A percentile compares a stretch with the other conserved stretches of the same genome.
Evolutionary conservation across 2,888 invertebrate genomes (phyloP).

Genomic region (Andrena bicolor): DNA sequence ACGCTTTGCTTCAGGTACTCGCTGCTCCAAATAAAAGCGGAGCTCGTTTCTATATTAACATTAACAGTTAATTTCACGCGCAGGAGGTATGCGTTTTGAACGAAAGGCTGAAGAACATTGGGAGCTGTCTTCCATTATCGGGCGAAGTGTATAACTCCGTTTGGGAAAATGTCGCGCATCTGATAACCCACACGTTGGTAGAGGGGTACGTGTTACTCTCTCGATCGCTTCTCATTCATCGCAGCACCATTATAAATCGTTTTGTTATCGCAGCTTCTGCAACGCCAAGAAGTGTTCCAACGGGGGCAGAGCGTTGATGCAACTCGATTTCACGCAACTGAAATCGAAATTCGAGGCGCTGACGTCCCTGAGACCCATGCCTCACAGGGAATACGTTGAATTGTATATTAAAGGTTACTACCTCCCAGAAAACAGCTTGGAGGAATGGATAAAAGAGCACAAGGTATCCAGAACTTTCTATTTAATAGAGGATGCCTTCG

Average conservation of each 20-base stretch:
- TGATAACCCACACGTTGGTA: slow-evolving; percentile 94
- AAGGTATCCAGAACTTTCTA: slow-evolving; percentile 85
- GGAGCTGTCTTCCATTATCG: slow-evolving; percentile 90
- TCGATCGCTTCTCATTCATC: not conserved
- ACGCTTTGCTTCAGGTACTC: slow-evolving; percentile 89
- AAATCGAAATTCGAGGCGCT: slow-evolving; percentile 95
- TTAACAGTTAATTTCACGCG: not conserved
- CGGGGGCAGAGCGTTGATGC: slow-evolving; percentile 98
- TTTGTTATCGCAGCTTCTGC: slow-evolving; percentile 88
- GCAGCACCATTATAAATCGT: not conserved
- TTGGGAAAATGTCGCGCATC: slow-evolving; percentile 95
- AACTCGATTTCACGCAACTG: slow-evolving; percentile 98
- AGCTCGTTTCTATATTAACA: not conserved
- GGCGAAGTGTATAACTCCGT: slow-evolving; percentile 89
- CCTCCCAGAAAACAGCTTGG: slow-evolving; percentile 94
- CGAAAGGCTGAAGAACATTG: slow-evolving; percentile 91
- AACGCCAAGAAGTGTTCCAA: slow-evolving; percentile 97
- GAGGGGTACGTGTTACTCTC: slow-evolving; percentile 90
- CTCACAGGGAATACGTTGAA: slow-evolving; percentile 96
- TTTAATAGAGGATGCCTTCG: not conserved
- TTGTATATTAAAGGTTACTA: slow-evolving; percentile 98
- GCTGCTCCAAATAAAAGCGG: not conserved
- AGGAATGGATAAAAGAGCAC: slow-evolving; percentile 95
- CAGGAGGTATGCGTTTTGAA: slow-evolving; percentile 92
- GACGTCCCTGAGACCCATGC: slow-evolving; percentile 93